Base-by-base conservation (phyloP, 2,113 vertebrate species). In the Anoplopoma fimbria region DNA sequence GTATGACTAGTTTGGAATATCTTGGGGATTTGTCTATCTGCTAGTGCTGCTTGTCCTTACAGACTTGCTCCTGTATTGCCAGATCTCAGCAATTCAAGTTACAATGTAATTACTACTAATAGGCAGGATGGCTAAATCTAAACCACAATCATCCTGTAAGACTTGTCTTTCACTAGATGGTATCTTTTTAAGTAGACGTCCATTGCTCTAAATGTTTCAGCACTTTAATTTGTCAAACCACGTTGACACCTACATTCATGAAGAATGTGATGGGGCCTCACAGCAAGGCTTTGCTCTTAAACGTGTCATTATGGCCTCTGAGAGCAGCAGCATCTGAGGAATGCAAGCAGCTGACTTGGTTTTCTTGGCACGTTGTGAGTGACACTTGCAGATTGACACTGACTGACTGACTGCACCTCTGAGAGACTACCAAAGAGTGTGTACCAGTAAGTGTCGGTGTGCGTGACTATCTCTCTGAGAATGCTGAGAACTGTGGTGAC, bases 311-410 rank as follows among this genome's bases (percentile, higher is more conserved):
- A 55, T 53, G 61, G 36, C 55, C 61, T 89, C 51, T 80, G 58
- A 62, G 40, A 63, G 33, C 42, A 80, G 76, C 79, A 77, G 62
- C 58, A 36, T 78, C 38, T 64, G 75, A 75, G 42, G 84, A 90
- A 83, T 83, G 77, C 34, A 38, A 74, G 68, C 80, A 73, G 70
- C 47, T 83, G 58, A 78, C 72, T 90, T 83, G 55, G 61, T 71
- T 87, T 85, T 80, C 81, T 67, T 38, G 6, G 69, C 85, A 86
- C 79, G 38, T 49, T 55, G 23, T 77, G 36, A 84, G 63, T 75
- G 84, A 82, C 68, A 72, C 80, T 84, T 51, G 64, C 74, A 85
- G 84, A 91, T 84, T 92, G 92, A 90, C 90, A 82, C 23, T 84
- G 88, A 91, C 82, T 89, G 90, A 88, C 60, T 80, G 91, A 87